phyloP scores from a whole-genome alignment of 2,888 invertebrate genomes.

The Dasysyrphus albostriatus region DNA sequence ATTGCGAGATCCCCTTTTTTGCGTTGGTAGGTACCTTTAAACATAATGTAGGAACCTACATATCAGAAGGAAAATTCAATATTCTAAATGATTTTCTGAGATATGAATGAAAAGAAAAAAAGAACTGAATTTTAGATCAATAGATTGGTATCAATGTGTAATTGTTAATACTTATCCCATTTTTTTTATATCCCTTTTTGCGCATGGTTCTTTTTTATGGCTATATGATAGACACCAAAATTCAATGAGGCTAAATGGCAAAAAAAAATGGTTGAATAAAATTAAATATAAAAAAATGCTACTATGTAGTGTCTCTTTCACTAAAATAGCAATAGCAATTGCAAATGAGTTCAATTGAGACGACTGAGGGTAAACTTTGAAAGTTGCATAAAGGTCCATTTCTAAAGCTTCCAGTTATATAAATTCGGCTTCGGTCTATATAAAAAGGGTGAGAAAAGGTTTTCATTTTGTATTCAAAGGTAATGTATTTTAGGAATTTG shows the following conservation, averaged over 20 bases:
- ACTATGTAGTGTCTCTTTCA: not conserved
- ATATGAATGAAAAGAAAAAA: not conserved
- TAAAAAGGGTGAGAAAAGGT: not conserved
- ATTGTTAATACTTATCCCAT: too few species aligned
- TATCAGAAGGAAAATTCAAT: not conserved
- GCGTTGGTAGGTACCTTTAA: too few species aligned
- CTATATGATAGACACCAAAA: not conserved
- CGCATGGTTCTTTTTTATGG: not conserved
- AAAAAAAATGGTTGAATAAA: not conserved
- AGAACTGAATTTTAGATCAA: not conserved
- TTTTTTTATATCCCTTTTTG: not conserved
- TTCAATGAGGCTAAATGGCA: not conserved
- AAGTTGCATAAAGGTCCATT: not conserved
- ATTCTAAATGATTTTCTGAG: not conserved
- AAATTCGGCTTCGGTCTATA: not conserved
- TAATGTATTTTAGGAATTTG: not conserved
- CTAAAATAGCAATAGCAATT: not conserved
- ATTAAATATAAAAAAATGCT: not conserved
- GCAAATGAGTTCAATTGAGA: conserved; percentile 6
- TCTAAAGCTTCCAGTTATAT: not conserved
- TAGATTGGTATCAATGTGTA: not conserved
- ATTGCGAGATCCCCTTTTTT: too few species aligned
- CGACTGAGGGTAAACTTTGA: not conserved
- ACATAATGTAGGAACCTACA: too few species aligned
- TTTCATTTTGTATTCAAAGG: not conserved